Evolutionary conservation across 2,113 vertebrate genomes (phyloP), one percentile per base, ranked within the genome.

Genomic region (Dendropsophus ebraccatus): DNA sequence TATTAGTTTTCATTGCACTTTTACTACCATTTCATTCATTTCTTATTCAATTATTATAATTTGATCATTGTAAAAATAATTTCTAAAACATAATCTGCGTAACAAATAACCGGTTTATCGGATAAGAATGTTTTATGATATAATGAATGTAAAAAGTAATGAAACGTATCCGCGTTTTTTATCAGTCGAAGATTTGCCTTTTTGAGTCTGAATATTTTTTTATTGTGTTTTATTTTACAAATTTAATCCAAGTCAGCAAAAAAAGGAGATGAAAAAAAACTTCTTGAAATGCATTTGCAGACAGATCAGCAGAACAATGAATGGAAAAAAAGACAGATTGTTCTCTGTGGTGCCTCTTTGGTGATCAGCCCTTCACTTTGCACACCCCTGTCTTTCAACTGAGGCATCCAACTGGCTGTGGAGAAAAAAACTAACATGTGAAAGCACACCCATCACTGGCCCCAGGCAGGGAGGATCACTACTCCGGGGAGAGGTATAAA

Each of bases 401-500:
- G 86, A 75, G n/a, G 37, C 86, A 80, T 82, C 47, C 45, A 30
- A 52, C 2, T 14, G 13, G 19, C 70, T 87, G 67, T 47, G 45
- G 35, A 60, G 62, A 70, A 56, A 75, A n/a, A 72, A 60, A 60
- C 73, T 47, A 45, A 60, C 37, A 69, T 35, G 85, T 60, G 54
- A 37, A 54, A 35, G 37, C 5, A 30, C 41, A 77, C 88, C 88
- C 88, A 54, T 58, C 69, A 32, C 78, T 37, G n/a, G 35, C 58
- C 70, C 5, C 12, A 12, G 52, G 19, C 50, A 75, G 81, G 86
- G 56, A 79, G 87, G 83, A 0, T 62, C 77, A 62, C 56, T 45
- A 41, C 56, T 62, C 41, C 70, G 0, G 5, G 12, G 30, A 8
- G 82, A 45, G 72, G 35, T 91, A 91, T 90, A 92, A 91, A 84